phyloP scores from a whole-genome alignment of 2,113 vertebrate genomes.

The Platichthys stellatus region DNA sequence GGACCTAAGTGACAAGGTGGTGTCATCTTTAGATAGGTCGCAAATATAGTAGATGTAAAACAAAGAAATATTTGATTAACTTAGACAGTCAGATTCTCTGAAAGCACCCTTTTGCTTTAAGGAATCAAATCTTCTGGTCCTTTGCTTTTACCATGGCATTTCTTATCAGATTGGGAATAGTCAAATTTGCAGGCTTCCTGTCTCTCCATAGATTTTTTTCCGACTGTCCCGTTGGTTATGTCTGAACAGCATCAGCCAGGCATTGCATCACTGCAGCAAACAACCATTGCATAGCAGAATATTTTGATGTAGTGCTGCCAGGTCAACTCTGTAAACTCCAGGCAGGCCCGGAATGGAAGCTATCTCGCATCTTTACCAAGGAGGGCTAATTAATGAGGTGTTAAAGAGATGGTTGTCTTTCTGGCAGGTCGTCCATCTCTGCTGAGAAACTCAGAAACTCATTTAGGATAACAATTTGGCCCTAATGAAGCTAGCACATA shows the following conservation, averaged over 20 bases:
- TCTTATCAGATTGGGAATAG: neutral
- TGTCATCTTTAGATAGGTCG: neutral
- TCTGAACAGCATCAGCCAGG: neutral
- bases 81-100: neutral
- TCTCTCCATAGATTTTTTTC: neutral
- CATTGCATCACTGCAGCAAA: neutral
- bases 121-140: neutral
- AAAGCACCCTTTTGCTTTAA: neutral
- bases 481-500: constrained; percentile 4
- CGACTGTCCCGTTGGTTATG: neutral
- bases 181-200: neutral
- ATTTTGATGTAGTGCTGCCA: constrained; percentile 19
- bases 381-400: constrained; percentile 40
- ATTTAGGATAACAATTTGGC: neutral
- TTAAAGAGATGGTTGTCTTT: constrained; percentile 30
- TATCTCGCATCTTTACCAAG: constrained; percentile 9
- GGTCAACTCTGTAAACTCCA: constrained; percentile 26
- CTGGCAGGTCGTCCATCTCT: constrained; percentile 33
- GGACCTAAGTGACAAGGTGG: neutral
- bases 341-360: constrained; percentile 13
- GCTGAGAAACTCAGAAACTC: neutral
- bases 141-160: neutral
- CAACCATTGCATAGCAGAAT: neutral
- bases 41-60: neutral
- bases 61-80: neutral